phyloP scores from a whole-genome alignment of 2,888 invertebrate species.

The Heliconius ismenius region DNA sequence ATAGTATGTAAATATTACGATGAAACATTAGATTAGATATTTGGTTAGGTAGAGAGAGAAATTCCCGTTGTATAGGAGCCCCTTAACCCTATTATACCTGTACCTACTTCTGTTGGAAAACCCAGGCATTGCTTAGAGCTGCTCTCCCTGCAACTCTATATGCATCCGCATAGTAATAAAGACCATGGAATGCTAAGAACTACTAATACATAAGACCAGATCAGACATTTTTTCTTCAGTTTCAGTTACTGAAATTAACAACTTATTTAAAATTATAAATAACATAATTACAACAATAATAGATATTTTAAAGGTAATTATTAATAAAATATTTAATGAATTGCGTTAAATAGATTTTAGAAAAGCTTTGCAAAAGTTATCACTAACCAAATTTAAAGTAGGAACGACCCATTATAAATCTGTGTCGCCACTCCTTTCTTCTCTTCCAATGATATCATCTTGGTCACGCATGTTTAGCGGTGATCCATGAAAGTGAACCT shows the following conservation, averaged over 20 bases:
- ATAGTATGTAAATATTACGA: neutral
- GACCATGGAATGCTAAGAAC: neutral
- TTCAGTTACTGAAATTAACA: no score
- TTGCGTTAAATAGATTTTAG: no score
- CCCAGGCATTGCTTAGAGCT: neutral
- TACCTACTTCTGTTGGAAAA: neutral
- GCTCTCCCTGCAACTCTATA: neutral
- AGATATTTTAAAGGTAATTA: no score
- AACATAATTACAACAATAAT: no score
- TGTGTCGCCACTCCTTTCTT: neutral
- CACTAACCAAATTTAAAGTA: no score
- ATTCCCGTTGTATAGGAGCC: neutral
- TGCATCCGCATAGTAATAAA: neutral
- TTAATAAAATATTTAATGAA: no score
- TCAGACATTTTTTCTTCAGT: no score
- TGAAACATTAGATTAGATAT: neutral
- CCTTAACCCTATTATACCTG: neutral
- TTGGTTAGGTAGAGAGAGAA: neutral
- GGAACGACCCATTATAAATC: neutral
- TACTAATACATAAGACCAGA: neutral
- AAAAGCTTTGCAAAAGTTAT: no score
- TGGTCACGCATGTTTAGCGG: neutral
- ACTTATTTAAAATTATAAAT: no score
- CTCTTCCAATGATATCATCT: conserved; percentile 4
- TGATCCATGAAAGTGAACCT: neutral